Conservation (phyloP, 2,888 invertebrate genomes). For the Cryptocheilus praepositus region DNA sequence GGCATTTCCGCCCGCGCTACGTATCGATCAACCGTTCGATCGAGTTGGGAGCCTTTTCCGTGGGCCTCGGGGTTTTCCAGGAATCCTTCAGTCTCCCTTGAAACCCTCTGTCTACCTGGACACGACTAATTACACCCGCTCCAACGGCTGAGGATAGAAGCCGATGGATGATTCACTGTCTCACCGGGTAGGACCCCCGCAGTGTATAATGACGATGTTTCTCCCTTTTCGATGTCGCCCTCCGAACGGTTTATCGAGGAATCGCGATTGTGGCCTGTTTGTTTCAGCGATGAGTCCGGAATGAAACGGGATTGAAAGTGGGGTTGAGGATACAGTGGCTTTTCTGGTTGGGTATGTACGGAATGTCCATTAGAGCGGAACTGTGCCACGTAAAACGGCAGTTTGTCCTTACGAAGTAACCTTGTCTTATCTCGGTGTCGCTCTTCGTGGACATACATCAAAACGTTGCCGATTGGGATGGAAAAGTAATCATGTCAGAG, state of each 20-base stretch:
- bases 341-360: slow-evolving; percentile 29
- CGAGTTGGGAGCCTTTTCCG: slow-evolving; percentile 3
- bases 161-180: slow-evolving; percentile 29
- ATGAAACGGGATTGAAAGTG: slow-evolving; percentile 1
- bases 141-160: slow-evolving; percentile 21
- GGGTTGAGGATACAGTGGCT: not conserved
- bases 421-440: slow-evolving; percentile 31
- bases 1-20: not conserved
- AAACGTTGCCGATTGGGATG: too few species aligned
- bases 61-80: slow-evolving; percentile 21
- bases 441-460: too few species aligned
- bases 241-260: slow-evolving; percentile 26
- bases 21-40: not conserved
- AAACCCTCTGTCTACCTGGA: slow-evolving; percentile 38
- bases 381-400: not conserved
- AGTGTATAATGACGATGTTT: slow-evolving; percentile 1
- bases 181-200: not conserved
- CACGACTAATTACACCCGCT: slow-evolving; percentile 37
- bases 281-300: slow-evolving; percentile 23
- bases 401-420: not conserved
- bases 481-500: too few species aligned
- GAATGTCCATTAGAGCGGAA: slow-evolving; percentile 57
- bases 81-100: slow-evolving; percentile 19
- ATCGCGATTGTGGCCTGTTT: slow-evolving; percentile 34
- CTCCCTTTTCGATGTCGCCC: slow-evolving; percentile 4